Evolutionary conservation across 2,888 invertebrate species (phyloP), one percentile per base, ranked within the genome.

Genomic region (Nowickia ferox): DNA sequence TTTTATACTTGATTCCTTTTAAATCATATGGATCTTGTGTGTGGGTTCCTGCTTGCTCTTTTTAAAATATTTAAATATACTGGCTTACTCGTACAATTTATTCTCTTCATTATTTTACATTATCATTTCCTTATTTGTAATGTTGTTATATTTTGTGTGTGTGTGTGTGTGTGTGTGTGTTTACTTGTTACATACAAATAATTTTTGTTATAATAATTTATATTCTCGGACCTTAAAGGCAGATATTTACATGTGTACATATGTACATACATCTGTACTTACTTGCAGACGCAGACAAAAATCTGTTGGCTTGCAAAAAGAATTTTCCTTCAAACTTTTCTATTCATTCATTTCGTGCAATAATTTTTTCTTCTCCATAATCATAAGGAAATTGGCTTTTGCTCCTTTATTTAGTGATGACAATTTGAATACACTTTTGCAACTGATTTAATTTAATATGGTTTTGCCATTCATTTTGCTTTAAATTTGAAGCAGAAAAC

Each of bases 341-440:
- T 46, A 51, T 55, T 13, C 17, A 1, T 61, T 72, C 46, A 38
- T 22, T 46, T 3, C 8, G 9, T 38, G 22, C 3, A 15, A n/a
- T 44, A 42, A 46, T 71, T 10, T 44, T 19, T 30, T 53, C 15
- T 61, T 48, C 17, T 48, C n/a, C 40, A 42, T n/a, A 44, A 17
- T 61, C n/a, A 11, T 57, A 44, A 51, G 42, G n/a, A 59, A 77
- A 42, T 59, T 59, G 30, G n/a, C 9, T 9, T 61, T 11, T 78
- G 30, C 17, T 55, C n/a, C 22, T 40, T 61, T 53, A 22, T 65
- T 72, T 38, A 61, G 17, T 65, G 53, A 15, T 44, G 42, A 42
- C 61, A 69, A 78, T 71, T 71, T 63, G 10, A 69, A 61, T 44
- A 65, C 53, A 74, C 38, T 71, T 53, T 55, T 22, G n/a, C 48